Conservation (phyloP, 2,888 invertebrate genomes). For the Idaea straminata region DNA sequence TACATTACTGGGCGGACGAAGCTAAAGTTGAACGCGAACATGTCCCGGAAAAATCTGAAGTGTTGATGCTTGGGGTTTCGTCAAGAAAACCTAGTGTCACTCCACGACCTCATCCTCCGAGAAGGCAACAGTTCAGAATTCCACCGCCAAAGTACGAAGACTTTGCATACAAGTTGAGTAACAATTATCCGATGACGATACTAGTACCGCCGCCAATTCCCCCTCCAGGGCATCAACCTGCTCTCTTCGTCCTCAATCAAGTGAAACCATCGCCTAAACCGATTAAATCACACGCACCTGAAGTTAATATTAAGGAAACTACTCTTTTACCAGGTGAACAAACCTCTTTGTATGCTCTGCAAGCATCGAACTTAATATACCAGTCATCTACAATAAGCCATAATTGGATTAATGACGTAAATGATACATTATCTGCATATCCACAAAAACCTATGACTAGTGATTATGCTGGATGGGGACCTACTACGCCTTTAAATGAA, state of each 20-base stretch:
- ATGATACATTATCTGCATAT: slow-evolving; percentile 43
- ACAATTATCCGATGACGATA: slow-evolving; percentile 83
- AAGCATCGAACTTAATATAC: slow-evolving; percentile 83
- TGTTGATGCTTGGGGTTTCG: slow-evolving; percentile 84
- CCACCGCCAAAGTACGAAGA: slow-evolving; percentile 70
- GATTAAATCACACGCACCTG: slow-evolving; percentile 41
- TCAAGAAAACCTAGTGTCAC: slow-evolving; percentile 83
- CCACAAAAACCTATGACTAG: slow-evolving; percentile 55
- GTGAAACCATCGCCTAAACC: slow-evolving; percentile 43
- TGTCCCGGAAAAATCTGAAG: slow-evolving; percentile 82
- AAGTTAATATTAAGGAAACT: slow-evolving; percentile 39
- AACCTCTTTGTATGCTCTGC: slow-evolving; percentile 74
- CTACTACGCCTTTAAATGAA: slow-evolving; percentile 64
- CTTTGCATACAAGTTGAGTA: slow-evolving; percentile 71
- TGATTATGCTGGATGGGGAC: slow-evolving; percentile 75
- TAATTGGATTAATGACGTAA: slow-evolving; percentile 63
- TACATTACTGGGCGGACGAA: slow-evolving; percentile 89
- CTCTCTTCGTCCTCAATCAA: slow-evolving; percentile 54
- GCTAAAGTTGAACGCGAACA: slow-evolving; percentile 78
- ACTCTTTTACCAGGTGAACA: slow-evolving; percentile 41
- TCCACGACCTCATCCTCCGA: slow-evolving; percentile 54
- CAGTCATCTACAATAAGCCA: slow-evolving; percentile 80
- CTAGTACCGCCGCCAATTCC: slow-evolving; percentile 85
- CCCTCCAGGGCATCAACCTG: slow-evolving; percentile 62
- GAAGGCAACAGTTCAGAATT: slow-evolving; percentile 44